Conservation (phyloP, 23 tunicate genomes). For the Diplosoma virens region DNA sequence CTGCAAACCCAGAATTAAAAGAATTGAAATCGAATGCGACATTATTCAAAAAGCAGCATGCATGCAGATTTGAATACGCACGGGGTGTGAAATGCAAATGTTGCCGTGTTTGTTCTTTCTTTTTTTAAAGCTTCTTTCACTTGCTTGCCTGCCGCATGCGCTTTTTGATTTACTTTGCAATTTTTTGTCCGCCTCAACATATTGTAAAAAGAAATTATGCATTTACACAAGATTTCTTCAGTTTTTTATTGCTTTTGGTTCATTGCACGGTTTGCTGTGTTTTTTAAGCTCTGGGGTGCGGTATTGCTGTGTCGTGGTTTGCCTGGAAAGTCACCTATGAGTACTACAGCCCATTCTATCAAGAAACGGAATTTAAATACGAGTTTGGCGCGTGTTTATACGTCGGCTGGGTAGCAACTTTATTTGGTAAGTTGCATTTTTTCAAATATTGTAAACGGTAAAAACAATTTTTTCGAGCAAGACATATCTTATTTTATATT, state of each 20-base stretch:
- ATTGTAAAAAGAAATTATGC: neutral
- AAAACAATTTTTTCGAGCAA: no score
- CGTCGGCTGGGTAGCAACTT: conserved; percentile 66
- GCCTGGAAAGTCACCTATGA: conserved; percentile 66
- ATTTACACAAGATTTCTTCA: neutral
- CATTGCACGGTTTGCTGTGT: conserved; percentile 43
- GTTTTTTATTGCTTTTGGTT: neutral
- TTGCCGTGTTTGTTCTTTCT: no score
- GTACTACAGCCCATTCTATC: conserved; percentile 60
- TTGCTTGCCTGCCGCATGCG: no score
- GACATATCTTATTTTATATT: no score
- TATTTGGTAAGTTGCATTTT: conserved; percentile 48
- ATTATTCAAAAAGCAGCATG: no score
- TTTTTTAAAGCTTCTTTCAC: no score
- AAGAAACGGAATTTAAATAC: conserved; percentile 66
- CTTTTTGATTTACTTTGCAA: no score
- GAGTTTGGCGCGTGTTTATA: conserved; percentile 87
- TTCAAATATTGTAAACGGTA: neutral
- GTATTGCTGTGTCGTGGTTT: conserved; percentile 74
- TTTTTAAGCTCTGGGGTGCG: conserved; percentile 27
- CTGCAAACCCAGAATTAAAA: no score
- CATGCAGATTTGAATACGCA: no score
- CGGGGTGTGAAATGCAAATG: no score
- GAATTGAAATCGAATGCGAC: no score
- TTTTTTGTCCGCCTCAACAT: neutral